Conservation (phyloP, 2,888 invertebrate species). For the Dione juno region DNA sequence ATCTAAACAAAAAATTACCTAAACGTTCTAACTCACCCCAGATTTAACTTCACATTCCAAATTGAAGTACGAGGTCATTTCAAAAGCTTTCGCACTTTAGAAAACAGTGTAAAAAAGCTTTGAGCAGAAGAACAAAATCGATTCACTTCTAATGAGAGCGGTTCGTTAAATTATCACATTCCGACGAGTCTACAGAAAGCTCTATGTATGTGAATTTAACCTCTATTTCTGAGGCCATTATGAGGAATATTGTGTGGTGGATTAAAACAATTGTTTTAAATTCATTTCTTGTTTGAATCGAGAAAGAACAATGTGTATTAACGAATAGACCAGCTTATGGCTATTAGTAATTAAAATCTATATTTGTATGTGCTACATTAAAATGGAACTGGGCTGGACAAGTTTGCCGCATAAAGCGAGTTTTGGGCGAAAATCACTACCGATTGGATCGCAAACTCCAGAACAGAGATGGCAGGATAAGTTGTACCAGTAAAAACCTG, state of each 20-base stretch:
- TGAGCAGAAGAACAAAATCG: slow-evolving; percentile 29
- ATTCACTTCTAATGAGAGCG: slow-evolving; percentile 31
- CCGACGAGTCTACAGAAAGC: slow-evolving; percentile 19
- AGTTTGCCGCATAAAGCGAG: too few species aligned
- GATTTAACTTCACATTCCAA: background rate
- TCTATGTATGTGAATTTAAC: background rate
- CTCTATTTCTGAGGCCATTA: background rate
- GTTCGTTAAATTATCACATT: slow-evolving; percentile 35
- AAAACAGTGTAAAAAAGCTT: slow-evolving; percentile 16
- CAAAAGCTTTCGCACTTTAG: slow-evolving; percentile 1
- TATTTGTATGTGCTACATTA: too few species aligned
- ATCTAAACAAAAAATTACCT: background rate
- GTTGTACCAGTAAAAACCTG: too few species aligned
- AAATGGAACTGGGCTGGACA: too few species aligned
- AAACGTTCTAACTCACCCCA: background rate
- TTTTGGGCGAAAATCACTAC: too few species aligned
- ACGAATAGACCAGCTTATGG: background rate
- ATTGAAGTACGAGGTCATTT: background rate
- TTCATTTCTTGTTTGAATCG: slow-evolving; percentile 10
- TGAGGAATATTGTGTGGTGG: background rate
- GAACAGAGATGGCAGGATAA: too few species aligned
- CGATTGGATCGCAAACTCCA: too few species aligned
- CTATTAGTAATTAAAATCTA: background rate
- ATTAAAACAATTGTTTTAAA: slow-evolving; percentile 9
- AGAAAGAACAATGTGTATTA: slow-evolving; percentile 21